Percentiles rank a stretch among this genome's conserved stretches.
phyloP scores from a whole-genome alignment of 2,888 invertebrate species.

The Stomorhina lunata region DNA sequence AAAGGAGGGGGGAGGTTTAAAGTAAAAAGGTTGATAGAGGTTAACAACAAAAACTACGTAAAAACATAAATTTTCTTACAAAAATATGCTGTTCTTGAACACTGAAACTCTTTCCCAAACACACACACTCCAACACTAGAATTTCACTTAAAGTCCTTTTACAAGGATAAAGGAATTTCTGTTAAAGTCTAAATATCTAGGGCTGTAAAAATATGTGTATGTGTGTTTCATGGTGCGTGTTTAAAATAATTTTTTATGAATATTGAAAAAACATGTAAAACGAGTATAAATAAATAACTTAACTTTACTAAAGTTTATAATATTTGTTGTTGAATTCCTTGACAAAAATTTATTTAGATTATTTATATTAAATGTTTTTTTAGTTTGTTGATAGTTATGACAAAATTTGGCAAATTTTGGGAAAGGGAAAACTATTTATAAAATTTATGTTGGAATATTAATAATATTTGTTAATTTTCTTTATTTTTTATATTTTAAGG shows the following conservation, averaged over 20 bases:
- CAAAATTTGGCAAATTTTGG: background rate
- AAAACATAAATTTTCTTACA: slow-evolving; percentile 60
- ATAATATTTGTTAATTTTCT: background rate
- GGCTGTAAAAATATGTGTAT: background rate
- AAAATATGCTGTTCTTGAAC: slow-evolving; percentile 33
- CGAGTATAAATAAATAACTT: slow-evolving; percentile 53
- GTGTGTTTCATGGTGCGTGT: slow-evolving; percentile 51
- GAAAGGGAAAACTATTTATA: background rate
- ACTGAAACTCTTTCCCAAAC: background rate
- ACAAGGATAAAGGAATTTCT: slow-evolving; percentile 55
- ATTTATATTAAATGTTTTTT: slow-evolving; percentile 10
- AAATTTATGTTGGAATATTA: slow-evolving; percentile 18
- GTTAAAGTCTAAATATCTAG: background rate
- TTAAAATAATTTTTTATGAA: slow-evolving; percentile 60
- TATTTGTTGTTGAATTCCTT: slow-evolving; percentile 26
- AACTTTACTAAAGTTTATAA: slow-evolving; percentile 45
- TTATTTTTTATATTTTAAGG: slow-evolving; percentile 79
- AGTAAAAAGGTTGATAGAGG: slow-evolving; percentile 1
- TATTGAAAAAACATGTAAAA: no score
- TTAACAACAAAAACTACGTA: slow-evolving; percentile 36
- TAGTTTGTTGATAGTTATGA: slow-evolving; percentile 2
- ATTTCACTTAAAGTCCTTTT: background rate
- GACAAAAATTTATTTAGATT: background rate
- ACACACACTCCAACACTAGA: background rate
- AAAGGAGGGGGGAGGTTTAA: slow-evolving; percentile 10